phyloP scores from a whole-genome alignment of 1,140 invertebrate species.

The Heliconius hewitsoni region DNA sequence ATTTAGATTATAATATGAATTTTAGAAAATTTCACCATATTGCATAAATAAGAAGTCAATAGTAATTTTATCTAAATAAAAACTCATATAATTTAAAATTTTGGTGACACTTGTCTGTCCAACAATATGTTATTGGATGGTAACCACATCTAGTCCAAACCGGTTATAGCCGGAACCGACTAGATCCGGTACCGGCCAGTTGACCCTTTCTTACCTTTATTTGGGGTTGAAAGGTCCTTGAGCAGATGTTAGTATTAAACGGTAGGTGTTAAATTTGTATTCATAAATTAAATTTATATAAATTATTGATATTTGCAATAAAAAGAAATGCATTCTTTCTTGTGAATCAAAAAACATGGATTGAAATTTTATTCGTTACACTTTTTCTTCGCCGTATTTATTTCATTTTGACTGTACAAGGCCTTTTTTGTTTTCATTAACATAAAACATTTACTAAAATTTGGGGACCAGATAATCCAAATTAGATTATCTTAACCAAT shows the following conservation, averaged over 20 bases:
- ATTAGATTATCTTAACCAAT: no score
- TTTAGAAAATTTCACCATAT: no score
- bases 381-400: no score
- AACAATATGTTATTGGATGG: constrained; percentile 22
- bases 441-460: no score
- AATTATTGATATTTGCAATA: background rate
- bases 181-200: constrained; percentile 61
- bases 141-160: constrained; percentile 45
- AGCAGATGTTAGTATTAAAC: constrained; percentile 39
- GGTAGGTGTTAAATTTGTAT: constrained; percentile 33
- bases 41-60: no score
- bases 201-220: constrained; percentile 70
- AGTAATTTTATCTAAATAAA: no score
- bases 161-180: constrained; percentile 49
- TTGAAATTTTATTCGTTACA: no score
- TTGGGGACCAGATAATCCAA: no score
- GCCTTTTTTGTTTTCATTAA: no score
- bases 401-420: no score
- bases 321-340: background rate
- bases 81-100: background rate
- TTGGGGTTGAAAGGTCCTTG: constrained; percentile 41
- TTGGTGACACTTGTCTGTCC: background rate
- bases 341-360: no score
- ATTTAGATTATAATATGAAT: no score
- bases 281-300: background rate